Evolutionary conservation across 2,797 vertebrate species (phyloP), one percentile per base, ranked within the genome.

Genomic region (Dryobates pubescens): DNA sequence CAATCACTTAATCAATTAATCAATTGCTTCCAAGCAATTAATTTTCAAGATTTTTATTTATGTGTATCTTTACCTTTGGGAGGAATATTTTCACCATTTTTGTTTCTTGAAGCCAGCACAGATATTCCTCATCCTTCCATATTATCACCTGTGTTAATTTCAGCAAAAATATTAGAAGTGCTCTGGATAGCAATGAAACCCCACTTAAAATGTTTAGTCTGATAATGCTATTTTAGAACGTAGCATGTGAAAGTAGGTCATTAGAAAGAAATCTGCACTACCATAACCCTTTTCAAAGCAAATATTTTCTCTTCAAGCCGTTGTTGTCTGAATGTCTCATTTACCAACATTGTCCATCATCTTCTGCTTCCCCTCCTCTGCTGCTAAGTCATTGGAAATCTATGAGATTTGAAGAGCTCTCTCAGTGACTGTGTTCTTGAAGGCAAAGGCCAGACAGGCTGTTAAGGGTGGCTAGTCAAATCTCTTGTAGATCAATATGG

Each of bases 11-110:
- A n/a, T n/a, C n/a, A n/a, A n/a, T n/a, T n/a, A n/a, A n/a, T n/a
- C n/a, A n/a, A n/a, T n/a, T n/a, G 10, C 82, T 86, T 86, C 47
- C 59, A 80, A 90, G 30, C 27, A 89, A 84, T 87, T 92, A 86
- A 82, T 94, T 96, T 95, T 57, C 10, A 20, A 77, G 71, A 17
- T 78, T 93, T 94, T 89, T 5, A 41, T 83, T 87, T 91, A 43
- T 92, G 51, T 71, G 18, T 57, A 32, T 82, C 23, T 34, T 90
- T 90, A 71, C 78, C 26, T 86, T 91, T 91, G 45, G 67, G 64
- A 64, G 54, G 54, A 64, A 49, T 79, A 27, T 9, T 68, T 43
- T 88, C 6, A 2, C 18, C 15, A 65, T 72, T 89, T 78, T 16
- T 70, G 65, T 86, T 93, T 49, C 59, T 73, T 78, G 41, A 81